A percentile compares a stretch with the other conserved stretches of the same genome.
These are phyloP conservation scores for Alectura lathami DNA, from an alignment of 2,113 vertebrate genomes.

Conservation along the genomic window DNA sequence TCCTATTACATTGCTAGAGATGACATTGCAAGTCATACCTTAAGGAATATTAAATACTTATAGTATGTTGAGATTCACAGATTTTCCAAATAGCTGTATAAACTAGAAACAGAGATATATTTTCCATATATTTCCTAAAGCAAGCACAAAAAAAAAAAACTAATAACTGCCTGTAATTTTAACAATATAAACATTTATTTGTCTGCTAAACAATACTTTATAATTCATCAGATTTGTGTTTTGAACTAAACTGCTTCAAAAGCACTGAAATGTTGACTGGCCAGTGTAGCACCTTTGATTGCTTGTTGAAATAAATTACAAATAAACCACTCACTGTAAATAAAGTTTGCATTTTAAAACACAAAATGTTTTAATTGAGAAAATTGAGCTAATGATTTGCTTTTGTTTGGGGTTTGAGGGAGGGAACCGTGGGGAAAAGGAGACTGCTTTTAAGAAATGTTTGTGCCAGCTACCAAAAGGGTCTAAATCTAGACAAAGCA, in stretches of 20 bases:
- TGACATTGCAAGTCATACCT: slow-evolving; percentile 24
- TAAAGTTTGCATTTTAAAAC: background rate
- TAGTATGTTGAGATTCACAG: background rate
- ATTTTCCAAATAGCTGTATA: slow-evolving; percentile 17
- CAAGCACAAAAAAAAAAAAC: slow-evolving; percentile 27
- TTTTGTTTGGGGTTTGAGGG: background rate
- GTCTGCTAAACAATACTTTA: slow-evolving; percentile 44
- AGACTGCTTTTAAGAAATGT: background rate
- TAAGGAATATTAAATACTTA: slow-evolving; percentile 39
- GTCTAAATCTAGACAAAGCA: background rate
- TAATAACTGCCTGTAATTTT: slow-evolving; percentile 55
- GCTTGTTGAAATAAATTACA: slow-evolving; percentile 33
- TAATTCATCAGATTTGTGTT: slow-evolving; percentile 13
- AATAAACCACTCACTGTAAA: slow-evolving; percentile 22
- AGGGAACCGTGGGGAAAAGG: background rate
- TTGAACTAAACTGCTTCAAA: slow-evolving; percentile 54
- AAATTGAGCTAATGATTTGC: background rate
- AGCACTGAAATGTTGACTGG: background rate
- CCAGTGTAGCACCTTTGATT: slow-evolving; percentile 38
- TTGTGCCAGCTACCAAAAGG: background rate
- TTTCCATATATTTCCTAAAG: slow-evolving; percentile 48
- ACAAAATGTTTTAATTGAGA: background rate
- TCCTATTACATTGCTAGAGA: slow-evolving; percentile 33
- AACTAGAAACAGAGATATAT: background rate
- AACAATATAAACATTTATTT: slow-evolving; percentile 44